Evolutionary conservation across 2,888 invertebrate species (phyloP), one percentile per base, ranked within the genome.

Genomic region (Geophilus truncorum): DNA sequence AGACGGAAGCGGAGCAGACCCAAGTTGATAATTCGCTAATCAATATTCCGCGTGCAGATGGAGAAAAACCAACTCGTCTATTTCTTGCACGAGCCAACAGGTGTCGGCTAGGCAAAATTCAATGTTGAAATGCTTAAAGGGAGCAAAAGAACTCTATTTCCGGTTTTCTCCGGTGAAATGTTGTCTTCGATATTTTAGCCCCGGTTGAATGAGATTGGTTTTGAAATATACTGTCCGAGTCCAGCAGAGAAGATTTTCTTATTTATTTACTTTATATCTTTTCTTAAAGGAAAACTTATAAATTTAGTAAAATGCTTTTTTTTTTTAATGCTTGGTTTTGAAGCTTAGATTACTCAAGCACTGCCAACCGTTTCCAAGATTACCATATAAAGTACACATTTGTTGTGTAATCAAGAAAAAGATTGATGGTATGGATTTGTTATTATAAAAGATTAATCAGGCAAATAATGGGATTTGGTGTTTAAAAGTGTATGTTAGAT

Each of bases 1-100:
- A 70, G 70, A 28, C 70, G 70, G 70, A 25, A 70, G 57, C 45
- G 12, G 45, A 32, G 18, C 18, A 51, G 51, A 51, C 51, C 51
- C 51, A 51, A 51, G 25, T 70, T 70, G 70, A 70, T 70, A 70
- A 70, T 70, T 70, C 70, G 70, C 70, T 70, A 70, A 70, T 70
- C 70, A 70, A 70, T 70, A 70, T 70, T 70, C 70, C 28, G 70
- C 7, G 70, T 70, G 25, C 70, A 70, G 70, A 70, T 70, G 70
- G 70, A 70, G 28, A 70, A 70, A 70, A 70, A 25, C 28, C 23
- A 70, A 70, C 70, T 25, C 15, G n/a, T n/a, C 70, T 70, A 28
- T 70, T 70, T 70, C 12, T 28, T 70, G 51, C 70, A 70, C 70
- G 70, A 70, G 18, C 70, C 70, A 70, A 70, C 70, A 70, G 70